Conservation (phyloP, 2,797 vertebrate genomes). For the Buceros bicornis region DNA sequence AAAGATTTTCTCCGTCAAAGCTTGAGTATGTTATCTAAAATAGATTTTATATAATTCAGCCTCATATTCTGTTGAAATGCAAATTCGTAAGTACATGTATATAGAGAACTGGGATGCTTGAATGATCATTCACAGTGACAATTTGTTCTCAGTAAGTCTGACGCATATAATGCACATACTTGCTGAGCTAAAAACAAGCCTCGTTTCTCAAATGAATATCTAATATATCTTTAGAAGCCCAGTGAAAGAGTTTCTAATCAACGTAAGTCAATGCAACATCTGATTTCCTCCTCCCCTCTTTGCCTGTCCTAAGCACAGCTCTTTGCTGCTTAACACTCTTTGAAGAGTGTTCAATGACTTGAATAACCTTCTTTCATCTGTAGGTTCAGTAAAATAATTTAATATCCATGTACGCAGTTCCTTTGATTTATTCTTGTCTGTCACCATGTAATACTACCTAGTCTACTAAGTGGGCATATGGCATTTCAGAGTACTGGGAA, state of each 20-base stretch:
- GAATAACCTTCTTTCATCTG: constrained; percentile 24
- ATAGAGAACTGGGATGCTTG: constrained; percentile 22
- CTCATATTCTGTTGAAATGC: constrained; percentile 40
- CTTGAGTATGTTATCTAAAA: constrained; percentile 1
- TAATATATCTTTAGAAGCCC: constrained; percentile 40
- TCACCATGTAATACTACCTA: background rate
- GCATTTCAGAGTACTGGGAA: background rate
- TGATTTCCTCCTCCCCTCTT: constrained; percentile 38
- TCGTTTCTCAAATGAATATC: constrained; percentile 26
- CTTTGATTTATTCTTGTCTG: constrained; percentile 1
- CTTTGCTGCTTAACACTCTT: background rate
- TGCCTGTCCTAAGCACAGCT: background rate
- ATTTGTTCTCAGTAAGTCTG: constrained; percentile 16
- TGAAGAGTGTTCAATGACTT: constrained; percentile 21
- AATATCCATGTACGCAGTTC: background rate
- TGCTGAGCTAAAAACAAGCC: background rate
- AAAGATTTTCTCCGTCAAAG: background rate
- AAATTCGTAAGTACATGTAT: constrained; percentile 2
- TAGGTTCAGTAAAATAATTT: constrained; percentile 18
- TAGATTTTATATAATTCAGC: background rate
- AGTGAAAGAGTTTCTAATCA: constrained; percentile 49
- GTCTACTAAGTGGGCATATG: background rate
- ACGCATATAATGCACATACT: constrained; percentile 7
- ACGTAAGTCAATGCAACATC: background rate
- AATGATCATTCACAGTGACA: constrained; percentile 45